These are phyloP conservation scores for Tachysurus fulvidraco DNA, from an alignment of 2,113 vertebrate genomes.

Conservation along the genomic window DNA sequence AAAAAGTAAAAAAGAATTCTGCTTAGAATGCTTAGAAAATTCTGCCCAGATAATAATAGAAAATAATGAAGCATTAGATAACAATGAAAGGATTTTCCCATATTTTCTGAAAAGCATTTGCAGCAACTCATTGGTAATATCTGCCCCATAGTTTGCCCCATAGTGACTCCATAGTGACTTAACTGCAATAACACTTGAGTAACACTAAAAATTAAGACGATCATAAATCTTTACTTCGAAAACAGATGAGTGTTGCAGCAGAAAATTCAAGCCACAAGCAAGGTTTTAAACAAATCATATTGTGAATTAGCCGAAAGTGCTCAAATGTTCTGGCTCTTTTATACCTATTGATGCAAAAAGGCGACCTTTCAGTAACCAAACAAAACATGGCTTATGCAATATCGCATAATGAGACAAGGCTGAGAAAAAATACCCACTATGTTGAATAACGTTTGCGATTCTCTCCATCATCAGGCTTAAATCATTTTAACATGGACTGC, in stretches of 20 bases:
- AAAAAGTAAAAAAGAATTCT: no score
- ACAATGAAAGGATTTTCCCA: no score
- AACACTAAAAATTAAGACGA: not conserved
- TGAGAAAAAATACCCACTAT: not conserved
- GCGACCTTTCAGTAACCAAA: not conserved
- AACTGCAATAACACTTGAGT: not conserved
- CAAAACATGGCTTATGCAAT: not conserved
- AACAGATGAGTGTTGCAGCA: not conserved
- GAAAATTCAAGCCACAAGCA: not conserved
- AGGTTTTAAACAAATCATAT: not conserved
- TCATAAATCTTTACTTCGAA: not conserved
- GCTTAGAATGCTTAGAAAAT: no score
- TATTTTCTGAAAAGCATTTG: no score
- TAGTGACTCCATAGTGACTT: no score
- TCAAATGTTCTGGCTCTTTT: not conserved
- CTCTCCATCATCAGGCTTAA: not conserved
- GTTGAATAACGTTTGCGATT: not conserved
- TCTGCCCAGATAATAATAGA: no score
- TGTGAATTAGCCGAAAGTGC: not conserved
- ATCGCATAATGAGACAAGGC: not conserved
- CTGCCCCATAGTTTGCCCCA: no score
- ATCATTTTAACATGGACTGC: not conserved
- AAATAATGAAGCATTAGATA: no score
- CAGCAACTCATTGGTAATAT: no score
- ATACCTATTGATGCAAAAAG: not conserved